These are phyloP conservation scores for Cephalophus harveyi DNA, from an alignment of 2,113 vertebrate genomes.

Conservation along the genomic window DNA sequence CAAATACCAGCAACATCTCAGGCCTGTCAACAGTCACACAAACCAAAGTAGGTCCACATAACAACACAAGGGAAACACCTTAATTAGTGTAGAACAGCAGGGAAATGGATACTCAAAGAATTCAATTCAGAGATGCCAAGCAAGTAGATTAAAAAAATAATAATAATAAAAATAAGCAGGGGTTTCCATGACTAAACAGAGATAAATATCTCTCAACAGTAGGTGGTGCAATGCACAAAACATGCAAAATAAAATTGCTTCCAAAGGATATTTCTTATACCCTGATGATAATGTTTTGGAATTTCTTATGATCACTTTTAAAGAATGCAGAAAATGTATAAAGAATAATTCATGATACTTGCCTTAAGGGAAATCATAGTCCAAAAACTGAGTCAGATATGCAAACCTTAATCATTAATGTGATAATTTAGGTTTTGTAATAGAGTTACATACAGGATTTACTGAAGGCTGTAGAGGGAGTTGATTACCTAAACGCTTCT, in stretches of 20 bases:
- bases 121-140: neutral
- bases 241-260: neutral
- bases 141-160: neutral
- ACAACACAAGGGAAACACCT: neutral
- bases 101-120: neutral
- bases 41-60: neutral
- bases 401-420: conserved; percentile 47
- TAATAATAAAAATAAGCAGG: neutral
- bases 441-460: conserved; percentile 39
- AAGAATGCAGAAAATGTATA: conserved; percentile 30
- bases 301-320: conserved; percentile 43
- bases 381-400: conserved; percentile 24
- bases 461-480: neutral
- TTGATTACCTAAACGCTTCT: neutral
- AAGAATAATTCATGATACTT: conserved; percentile 54
- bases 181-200: neutral
- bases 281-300: neutral
- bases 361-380: conserved; percentile 35
- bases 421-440: conserved; percentile 44
- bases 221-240: conserved; percentile 2
- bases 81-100: neutral
- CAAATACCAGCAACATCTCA: neutral
- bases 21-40: neutral
- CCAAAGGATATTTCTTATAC: neutral
- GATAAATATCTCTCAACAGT: conserved; percentile 28